Conservation (phyloP, 2,113 vertebrate genomes). For the Panthera leo region DNA sequence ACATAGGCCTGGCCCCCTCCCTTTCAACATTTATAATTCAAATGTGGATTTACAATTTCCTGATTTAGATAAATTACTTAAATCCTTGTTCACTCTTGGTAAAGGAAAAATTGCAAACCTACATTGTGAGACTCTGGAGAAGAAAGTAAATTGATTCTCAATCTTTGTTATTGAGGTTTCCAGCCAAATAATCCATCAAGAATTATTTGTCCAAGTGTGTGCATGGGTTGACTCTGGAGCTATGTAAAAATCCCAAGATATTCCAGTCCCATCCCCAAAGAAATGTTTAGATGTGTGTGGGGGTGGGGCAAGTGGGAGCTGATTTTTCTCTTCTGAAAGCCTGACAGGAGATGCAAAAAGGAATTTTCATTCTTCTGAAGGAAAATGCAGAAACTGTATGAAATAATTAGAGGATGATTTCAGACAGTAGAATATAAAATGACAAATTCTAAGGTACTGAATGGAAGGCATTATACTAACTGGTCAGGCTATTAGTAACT, state of each 20-base stretch:
- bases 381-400: background rate
- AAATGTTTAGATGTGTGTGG: background rate
- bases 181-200: constrained; percentile 13
- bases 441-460: background rate
- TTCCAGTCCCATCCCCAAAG: background rate
- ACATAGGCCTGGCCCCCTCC: background rate
- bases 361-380: background rate
- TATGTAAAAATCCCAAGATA: constrained; percentile 32
- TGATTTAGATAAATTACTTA: constrained; percentile 14
- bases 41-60: constrained; percentile 29
- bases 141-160: constrained; percentile 48
- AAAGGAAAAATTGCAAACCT: constrained; percentile 39
- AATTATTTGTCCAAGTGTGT: background rate
- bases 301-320: too few relatives aligned
- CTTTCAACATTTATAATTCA: constrained; percentile 21
- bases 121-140: constrained; percentile 19
- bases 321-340: constrained; percentile 3
- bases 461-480: background rate
- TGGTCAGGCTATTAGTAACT: background rate
- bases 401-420: background rate
- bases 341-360: background rate
- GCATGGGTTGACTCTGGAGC: background rate
- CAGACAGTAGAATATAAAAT: background rate
- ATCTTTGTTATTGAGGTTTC: constrained; percentile 39
- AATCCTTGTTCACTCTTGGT: background rate